A percentile compares a stretch with the other conserved stretches of the same genome.
Evolutionary conservation across 2,113 vertebrate species (phyloP).

Genomic region (Grallaria varia): DNA sequence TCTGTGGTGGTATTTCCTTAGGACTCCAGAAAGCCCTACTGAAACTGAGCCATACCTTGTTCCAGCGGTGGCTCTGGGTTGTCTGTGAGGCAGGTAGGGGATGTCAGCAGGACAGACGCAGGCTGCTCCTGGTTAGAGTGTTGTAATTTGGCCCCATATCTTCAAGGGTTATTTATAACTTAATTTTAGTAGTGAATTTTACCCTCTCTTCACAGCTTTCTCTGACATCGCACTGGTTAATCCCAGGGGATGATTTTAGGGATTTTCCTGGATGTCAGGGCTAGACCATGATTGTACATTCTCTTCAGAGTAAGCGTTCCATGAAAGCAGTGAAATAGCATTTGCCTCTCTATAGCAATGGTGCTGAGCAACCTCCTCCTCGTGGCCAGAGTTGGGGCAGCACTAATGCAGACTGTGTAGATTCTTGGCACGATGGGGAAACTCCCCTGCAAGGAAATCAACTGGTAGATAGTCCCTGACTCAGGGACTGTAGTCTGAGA

Average conservation of each 20-base stretch:
- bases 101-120: not conserved
- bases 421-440: not conserved
- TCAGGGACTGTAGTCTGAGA: conserved; percentile 11
- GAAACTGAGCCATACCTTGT: not conserved
- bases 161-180: not conserved
- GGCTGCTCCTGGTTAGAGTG: not conserved
- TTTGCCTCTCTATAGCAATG: not conserved
- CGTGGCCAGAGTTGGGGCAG: not conserved
- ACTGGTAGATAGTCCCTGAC: conserved; percentile 39
- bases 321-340: not conserved
- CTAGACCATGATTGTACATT: not conserved
- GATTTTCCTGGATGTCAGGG: not conserved
- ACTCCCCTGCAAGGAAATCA: conserved; percentile 44
- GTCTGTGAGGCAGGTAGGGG: fast-evolving
- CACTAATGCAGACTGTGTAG: not conserved
- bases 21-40: not conserved
- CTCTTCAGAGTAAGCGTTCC: not conserved
- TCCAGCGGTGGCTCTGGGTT: fast-evolving
- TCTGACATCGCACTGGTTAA: not conserved
- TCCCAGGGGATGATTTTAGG: not conserved
- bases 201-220: not conserved
- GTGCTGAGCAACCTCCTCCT: conserved; percentile 21
- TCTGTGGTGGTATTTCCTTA: not conserved
- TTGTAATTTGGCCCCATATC: not conserved
- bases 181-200: not conserved